Base-by-base conservation (phyloP, 2,888 invertebrate species). In the Meteorus colon region DNA sequence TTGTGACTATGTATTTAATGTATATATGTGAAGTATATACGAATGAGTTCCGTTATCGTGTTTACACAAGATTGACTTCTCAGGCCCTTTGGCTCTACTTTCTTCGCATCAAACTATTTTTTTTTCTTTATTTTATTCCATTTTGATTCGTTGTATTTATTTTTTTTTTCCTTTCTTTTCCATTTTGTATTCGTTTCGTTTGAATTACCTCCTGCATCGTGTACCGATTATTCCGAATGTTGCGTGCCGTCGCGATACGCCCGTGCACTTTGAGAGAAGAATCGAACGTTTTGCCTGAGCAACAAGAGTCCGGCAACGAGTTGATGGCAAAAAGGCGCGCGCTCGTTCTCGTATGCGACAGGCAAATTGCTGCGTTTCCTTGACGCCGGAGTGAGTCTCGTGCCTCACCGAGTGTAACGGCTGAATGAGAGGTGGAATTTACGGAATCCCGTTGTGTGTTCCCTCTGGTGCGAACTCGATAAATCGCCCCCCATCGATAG, bases 291-390 rank as follows among this genome's bases (percentile, higher is more conserved):
- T 55, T 31, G 48, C 27, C 41, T 66, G 63, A 73, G 67, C 66
- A 74, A 73, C 66, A 70, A 59, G 75, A 55, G 75, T 72, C 70
- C 65, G 62, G 70, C 66, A 73, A 74, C 55, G 67, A 74, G 65
- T 63, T 62, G 67, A 74, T 31, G 70, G 62, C 60, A 71, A 66
- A 67, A 45, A 55, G 66, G 63, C 66, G 78, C 45, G 71, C 70
- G 75, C 75, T 78, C 78, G 79, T 79, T 78, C 72, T 67, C 71
- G 76, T 70, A 73, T 78, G 85, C 86, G 88, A 88, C 88, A 86
- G 86, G 87, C 86, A 88, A 88, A 89, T 88, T 89, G 86, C 86
- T 83, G 84, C 87, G 82, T 86, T 89, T 88, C 88, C 88, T 87
- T 81, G 81, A 81, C 80, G 78, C 76, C 69, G 55, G 55, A 55